Percentiles rank a stretch among this genome's conserved stretches.
Evolutionary conservation across 2,113 vertebrate species (phyloP).

Genomic region (Grantiella picta): DNA sequence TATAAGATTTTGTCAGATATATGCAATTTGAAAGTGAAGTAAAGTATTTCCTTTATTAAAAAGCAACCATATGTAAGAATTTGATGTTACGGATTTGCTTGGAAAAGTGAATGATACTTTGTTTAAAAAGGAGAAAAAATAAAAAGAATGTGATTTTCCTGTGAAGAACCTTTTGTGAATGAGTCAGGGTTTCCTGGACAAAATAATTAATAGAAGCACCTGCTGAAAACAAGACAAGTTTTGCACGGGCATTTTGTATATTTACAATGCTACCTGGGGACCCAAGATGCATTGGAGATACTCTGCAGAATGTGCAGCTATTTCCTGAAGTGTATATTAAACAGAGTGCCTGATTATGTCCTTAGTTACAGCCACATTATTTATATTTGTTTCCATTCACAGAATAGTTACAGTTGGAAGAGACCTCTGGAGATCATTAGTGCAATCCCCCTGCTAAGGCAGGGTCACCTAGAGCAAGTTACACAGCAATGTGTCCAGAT

Average conservation of each 20-base stretch:
- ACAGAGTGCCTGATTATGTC: not conserved
- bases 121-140: not conserved
- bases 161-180: not conserved
- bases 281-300: rapidly evolving
- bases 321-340: not conserved
- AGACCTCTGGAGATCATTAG: no score
- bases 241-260: not conserved
- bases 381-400: not conserved
- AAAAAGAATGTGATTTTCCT: not conserved
- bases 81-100: not conserved
- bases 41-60: not conserved
- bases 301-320: no score
- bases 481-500: not conserved
- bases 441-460: not conserved
- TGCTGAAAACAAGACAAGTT: not conserved
- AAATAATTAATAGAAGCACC: not conserved
- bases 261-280: not conserved
- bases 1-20: not conserved
- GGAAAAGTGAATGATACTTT: not conserved
- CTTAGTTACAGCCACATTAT: not conserved
- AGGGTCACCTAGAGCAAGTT: not conserved
- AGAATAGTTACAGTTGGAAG: not conserved
- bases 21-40: not conserved
- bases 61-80: not conserved
- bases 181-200: not conserved